Conservation (phyloP, 2,888 invertebrate species). For the Epicampocera succincta region DNA sequence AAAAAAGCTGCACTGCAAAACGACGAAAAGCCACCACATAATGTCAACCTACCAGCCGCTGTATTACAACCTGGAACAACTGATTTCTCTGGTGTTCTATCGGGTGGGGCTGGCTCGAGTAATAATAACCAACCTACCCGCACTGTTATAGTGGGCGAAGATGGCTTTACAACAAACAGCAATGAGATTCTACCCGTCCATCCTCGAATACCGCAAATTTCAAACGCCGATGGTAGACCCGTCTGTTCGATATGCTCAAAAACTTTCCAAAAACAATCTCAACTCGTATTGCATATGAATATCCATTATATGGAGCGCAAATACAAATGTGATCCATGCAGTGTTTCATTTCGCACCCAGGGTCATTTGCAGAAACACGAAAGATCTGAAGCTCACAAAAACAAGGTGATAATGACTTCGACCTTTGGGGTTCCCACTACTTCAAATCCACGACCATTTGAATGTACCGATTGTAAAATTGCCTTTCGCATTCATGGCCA, state of each 20-base stretch:
- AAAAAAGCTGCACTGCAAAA: constrained; percentile 72
- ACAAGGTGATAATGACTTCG: constrained; percentile 94
- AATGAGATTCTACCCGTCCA: constrained; percentile 80
- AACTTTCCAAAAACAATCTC: constrained; percentile 94
- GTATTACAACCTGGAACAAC: constrained; percentile 78
- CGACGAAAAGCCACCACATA: constrained; percentile 78
- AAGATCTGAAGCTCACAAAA: constrained; percentile 94
- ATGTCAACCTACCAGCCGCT: constrained; percentile 77
- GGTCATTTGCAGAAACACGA: constrained; percentile 96
- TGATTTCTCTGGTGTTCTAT: constrained; percentile 79
- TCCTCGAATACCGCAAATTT: constrained; percentile 82
- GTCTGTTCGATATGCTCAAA: constrained; percentile 94
- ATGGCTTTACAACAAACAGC: constrained; percentile 83
- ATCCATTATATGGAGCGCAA: constrained; percentile 97
- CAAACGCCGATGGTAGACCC: constrained; percentile 85
- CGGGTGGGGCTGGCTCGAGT: constrained; percentile 66
- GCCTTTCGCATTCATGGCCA: constrained; percentile 98
- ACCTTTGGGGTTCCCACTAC: constrained; percentile 91
- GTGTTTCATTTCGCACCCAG: constrained; percentile 93
- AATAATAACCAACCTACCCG: constrained; percentile 71
- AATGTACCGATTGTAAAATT: constrained; percentile 97
- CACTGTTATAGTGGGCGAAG: constrained; percentile 84
- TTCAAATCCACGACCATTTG: constrained; percentile 96
- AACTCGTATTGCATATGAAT: constrained; percentile 94
- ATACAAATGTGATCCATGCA: constrained; percentile 95